phyloP scores from a whole-genome alignment of 2,797 vertebrate species.

The Megalops cyprinoides region DNA sequence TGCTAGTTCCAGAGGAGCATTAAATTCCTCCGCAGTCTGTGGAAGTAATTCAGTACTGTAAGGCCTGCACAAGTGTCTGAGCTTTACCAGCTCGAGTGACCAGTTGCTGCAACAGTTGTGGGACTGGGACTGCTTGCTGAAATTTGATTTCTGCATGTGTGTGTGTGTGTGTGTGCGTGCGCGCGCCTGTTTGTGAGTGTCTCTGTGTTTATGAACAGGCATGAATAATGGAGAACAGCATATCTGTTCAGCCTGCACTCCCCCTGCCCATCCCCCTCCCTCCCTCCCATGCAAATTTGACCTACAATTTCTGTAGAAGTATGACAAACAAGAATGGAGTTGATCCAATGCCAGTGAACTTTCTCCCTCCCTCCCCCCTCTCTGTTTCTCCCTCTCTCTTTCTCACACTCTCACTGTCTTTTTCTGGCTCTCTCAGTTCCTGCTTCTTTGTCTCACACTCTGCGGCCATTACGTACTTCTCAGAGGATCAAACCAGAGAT shows the following conservation, averaged over 20 bases:
- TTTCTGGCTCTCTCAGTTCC: constrained; percentile 28
- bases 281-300: constrained; percentile 70
- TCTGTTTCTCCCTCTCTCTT: constrained; percentile 20
- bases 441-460: constrained; percentile 28
- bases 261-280: constrained; percentile 36
- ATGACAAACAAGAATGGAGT: constrained; percentile 68
- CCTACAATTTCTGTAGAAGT: constrained; percentile 76
- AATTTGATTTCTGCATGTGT: constrained; percentile 22
- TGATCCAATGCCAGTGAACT: constrained; percentile 65
- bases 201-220: constrained; percentile 47
- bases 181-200: neutral
- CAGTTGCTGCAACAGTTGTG: constrained; percentile 38
- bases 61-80: constrained; percentile 52
- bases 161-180: neutral
- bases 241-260: constrained; percentile 48
- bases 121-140: constrained; percentile 25
- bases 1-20: constrained; percentile 42
- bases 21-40: constrained; percentile 52
- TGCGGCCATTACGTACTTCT: constrained; percentile 23
- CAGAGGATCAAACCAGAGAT: neutral
- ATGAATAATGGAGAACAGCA: constrained; percentile 53
- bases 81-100: constrained; percentile 39
- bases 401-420: constrained; percentile 19
- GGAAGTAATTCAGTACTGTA: constrained; percentile 56
- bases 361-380: constrained; percentile 41